Evolutionary conservation across 2,113 vertebrate genomes (phyloP).

Genomic region (Peromyscus californicus): DNA sequence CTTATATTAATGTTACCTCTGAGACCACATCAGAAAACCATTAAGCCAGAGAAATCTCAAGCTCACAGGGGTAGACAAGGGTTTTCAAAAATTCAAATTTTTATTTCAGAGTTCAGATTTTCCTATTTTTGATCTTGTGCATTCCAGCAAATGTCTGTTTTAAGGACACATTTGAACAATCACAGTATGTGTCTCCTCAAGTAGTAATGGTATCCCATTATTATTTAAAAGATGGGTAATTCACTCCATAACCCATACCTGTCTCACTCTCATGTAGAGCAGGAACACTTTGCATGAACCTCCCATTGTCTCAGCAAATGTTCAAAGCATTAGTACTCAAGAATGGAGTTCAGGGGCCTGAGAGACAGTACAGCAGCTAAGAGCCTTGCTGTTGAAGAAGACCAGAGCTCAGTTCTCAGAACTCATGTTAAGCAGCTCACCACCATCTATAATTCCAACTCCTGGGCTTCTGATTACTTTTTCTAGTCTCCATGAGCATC

Average conservation of each 20-base stretch:
- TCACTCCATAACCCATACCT: neutral
- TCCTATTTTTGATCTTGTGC: neutral
- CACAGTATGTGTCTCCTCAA: neutral
- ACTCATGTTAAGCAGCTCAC: neutral
- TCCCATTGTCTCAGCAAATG: neutral
- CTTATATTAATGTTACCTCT: neutral
- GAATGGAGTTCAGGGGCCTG: neutral
- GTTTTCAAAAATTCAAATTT: slow-evolving; percentile 29
- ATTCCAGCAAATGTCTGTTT: slow-evolving; percentile 7
- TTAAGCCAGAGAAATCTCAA: neutral
- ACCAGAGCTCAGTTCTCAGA: neutral
- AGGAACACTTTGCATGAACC: neutral
- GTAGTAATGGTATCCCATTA: neutral
- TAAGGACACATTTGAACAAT: neutral
- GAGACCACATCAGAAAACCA: slow-evolving; percentile 16
- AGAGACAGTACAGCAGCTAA: neutral
- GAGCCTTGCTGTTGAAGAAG: neutral
- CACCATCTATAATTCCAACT: neutral
- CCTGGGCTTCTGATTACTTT: neutral
- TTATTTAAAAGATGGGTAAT: neutral
- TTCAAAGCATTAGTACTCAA: neutral
- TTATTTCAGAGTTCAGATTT: neutral
- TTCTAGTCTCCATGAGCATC: neutral
- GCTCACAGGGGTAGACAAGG: neutral
- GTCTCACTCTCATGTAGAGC: neutral